phyloP scores from a whole-genome alignment of 2,113 vertebrate species.

The Himantopus leucocephalus region DNA sequence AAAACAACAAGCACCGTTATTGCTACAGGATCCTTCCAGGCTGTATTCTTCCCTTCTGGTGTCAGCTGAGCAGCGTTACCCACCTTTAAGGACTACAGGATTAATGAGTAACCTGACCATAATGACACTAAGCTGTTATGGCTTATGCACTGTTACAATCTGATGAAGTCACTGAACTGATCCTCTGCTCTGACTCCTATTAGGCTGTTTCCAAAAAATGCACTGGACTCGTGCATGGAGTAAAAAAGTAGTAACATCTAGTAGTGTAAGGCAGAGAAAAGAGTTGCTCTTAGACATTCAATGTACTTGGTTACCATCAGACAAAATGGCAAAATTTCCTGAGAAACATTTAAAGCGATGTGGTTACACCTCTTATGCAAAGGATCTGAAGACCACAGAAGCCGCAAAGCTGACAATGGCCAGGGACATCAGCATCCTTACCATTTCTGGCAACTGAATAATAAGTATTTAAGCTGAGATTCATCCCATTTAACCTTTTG shows the following conservation, averaged over 20 bases:
- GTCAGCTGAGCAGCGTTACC: not conserved
- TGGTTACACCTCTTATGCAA: not conserved
- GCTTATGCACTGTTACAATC: not conserved
- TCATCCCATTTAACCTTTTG: not conserved
- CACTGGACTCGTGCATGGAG: not conserved
- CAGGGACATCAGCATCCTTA: not conserved
- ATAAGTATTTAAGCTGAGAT: not conserved
- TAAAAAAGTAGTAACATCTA: not conserved
- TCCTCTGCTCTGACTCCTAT: not conserved
- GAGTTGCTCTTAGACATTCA: not conserved
- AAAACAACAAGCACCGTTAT: fast-evolving
- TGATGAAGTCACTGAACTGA: not conserved
- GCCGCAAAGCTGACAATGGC: not conserved
- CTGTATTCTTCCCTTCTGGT: not conserved
- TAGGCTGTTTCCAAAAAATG: not conserved
- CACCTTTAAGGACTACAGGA: not conserved
- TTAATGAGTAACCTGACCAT: not conserved
- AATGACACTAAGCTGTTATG: not conserved
- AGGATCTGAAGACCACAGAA: not conserved
- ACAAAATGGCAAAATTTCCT: not conserved
- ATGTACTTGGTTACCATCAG: not conserved
- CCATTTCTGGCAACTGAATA: not conserved
- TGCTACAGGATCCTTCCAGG: not conserved
- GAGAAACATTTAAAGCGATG: not conserved
- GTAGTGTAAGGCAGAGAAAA: not conserved